These are phyloP conservation scores for Sialis lutaria DNA, from an alignment of 2,888 invertebrate genomes.

Conservation along the genomic window DNA sequence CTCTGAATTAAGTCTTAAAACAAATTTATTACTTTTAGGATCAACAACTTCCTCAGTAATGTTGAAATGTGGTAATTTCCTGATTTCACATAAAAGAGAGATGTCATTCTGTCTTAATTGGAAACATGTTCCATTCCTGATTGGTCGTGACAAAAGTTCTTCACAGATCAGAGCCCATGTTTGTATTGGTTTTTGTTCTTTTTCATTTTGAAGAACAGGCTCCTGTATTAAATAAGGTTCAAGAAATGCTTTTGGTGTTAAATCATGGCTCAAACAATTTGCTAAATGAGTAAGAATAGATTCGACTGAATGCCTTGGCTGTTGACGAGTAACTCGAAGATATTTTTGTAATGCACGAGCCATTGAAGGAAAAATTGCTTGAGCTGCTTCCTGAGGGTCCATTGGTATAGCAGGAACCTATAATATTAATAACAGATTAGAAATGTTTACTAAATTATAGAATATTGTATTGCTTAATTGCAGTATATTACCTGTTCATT, in stretches of 20 bases:
- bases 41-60: conserved; percentile 92
- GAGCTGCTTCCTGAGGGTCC: conserved; percentile 91
- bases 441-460: too few species aligned
- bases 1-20: conserved; percentile 84
- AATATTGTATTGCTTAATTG: too few species aligned
- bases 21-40: conserved; percentile 90
- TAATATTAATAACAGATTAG: background rate
- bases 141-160: conserved; percentile 70
- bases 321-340: conserved; percentile 85
- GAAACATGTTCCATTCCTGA: conserved; percentile 71
- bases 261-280: conserved; percentile 80
- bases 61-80: conserved; percentile 82
- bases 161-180: conserved; percentile 95
- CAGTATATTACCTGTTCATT: conserved; percentile 28
- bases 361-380: conserved; percentile 94
- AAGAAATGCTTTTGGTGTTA: conserved; percentile 86
- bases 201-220: conserved; percentile 71
- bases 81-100: conserved; percentile 73
- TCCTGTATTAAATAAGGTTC: conserved; percentile 81
- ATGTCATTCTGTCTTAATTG: conserved; percentile 87
- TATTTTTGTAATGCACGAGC: conserved; percentile 93
- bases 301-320: conserved; percentile 89
- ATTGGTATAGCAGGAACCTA: conserved; percentile 63
- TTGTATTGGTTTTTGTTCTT: conserved; percentile 65
- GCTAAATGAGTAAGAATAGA: conserved; percentile 81